Evolutionary conservation across 92 coral and sea anemone genomes (phyloP), one percentile per base, ranked within the genome.

Genomic region (Phenganax stokvisi): DNA sequence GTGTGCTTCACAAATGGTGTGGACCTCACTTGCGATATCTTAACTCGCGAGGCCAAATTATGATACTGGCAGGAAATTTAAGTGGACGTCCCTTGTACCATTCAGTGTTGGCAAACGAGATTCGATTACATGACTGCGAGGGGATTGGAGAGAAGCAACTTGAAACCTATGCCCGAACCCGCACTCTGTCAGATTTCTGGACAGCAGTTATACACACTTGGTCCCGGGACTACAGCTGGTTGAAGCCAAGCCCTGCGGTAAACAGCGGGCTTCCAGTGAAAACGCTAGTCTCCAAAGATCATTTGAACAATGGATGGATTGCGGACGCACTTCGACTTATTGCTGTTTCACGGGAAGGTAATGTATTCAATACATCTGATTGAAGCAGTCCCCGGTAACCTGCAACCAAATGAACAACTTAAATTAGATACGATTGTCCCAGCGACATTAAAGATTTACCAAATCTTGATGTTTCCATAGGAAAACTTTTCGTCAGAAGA

Each of bases 211-310:
- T 94, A 37, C 97, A 93, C 80, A 97, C 97, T 55, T 94, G 98
- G 98, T 89, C 97, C 12, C 96, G 86, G 73, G 97, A 94, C 85
- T 94, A 94, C 78, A 97, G 96, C 53, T 94, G 98, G 98, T 82
- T 94, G 67, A 87, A 92, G 54, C 97, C 98, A 9, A 94, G 89
- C 10, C 89, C 47, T 5, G 47, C 87, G 17, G 85, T 89, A 15
- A 89, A 93, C 9, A 87, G 89, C 66, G 96, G 96, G 10, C 92
- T 88, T 25, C 90, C 98, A 52, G 90, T 92, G 54, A 91, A 90
- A 53, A 83, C 92, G 61, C 97, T 88, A 71, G 97, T 88, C 51
- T 94, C 98, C 65, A 97, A 97, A 90, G 98, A 94, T 80, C 97
- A 96, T 64, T 83, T 91, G 76, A 94, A 90, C 81, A 94, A 93